phyloP scores from a whole-genome alignment of 2,888 invertebrate species.

The Coecobrya sp. region DNA sequence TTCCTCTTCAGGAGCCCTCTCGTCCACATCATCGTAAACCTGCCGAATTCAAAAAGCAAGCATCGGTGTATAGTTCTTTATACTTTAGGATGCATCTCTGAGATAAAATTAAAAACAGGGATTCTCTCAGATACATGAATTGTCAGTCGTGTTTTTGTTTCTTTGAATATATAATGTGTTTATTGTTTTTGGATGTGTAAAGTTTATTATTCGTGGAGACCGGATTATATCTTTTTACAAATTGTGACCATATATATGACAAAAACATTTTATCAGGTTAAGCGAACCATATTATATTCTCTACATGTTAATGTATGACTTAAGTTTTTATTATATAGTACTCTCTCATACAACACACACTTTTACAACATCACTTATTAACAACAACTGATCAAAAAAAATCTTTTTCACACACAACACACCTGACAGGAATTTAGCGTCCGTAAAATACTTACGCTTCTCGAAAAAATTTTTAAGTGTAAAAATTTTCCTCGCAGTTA shows the following conservation, averaged over 20 bases:
- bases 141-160: constrained; percentile 72
- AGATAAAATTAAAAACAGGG: constrained; percentile 68
- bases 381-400: constrained; percentile 42
- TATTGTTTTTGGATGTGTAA: constrained; percentile 60
- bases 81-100: constrained; percentile 77
- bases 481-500: constrained; percentile 52
- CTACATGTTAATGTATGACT: constrained; percentile 59
- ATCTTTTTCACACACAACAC: constrained; percentile 47
- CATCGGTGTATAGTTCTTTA: constrained; percentile 79
- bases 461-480: constrained; percentile 69
- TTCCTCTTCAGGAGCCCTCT: constrained; percentile 81
- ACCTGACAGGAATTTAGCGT: constrained; percentile 71
- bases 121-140: constrained; percentile 76
- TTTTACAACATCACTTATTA: constrained; percentile 44
- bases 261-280: constrained; percentile 73
- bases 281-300: constrained; percentile 59
- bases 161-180: constrained; percentile 68
- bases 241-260: constrained; percentile 71
- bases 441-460: constrained; percentile 73
- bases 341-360: constrained; percentile 41
- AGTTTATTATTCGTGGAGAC: constrained; percentile 60
- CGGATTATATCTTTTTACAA: constrained; percentile 69
- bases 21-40: constrained; percentile 81
- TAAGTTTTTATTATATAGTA: constrained; percentile 64
- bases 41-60: constrained; percentile 82